Conservation (phyloP, 2,113 vertebrate genomes). For the Apaloderma vittatum region DNA sequence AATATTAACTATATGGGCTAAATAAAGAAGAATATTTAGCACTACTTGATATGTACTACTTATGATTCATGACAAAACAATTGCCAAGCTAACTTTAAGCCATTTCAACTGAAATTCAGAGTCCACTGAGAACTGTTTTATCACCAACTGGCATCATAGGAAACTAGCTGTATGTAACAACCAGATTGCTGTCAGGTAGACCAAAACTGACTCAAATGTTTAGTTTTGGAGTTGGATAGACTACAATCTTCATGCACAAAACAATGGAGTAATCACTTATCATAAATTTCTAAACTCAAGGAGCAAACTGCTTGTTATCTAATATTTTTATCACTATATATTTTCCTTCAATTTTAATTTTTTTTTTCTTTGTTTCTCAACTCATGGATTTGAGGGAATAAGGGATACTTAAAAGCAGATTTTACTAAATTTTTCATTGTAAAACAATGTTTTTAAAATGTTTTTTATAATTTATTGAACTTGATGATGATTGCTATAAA, state of each 20-base stretch:
- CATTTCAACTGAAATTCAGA: background rate
- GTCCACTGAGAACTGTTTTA: background rate
- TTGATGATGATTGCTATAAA: background rate
- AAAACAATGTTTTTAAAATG: background rate
- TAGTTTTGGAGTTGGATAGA: background rate
- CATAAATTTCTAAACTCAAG: background rate
- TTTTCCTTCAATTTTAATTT: fast-evolving
- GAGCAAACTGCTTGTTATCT: background rate
- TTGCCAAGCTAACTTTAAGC: background rate
- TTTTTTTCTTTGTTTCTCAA: background rate
- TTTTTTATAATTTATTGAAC: background rate
- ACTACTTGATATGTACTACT: background rate
- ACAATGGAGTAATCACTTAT: background rate
- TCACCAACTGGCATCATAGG: background rate
- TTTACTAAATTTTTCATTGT: background rate
- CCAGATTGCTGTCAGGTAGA: background rate
- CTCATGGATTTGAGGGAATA: background rate
- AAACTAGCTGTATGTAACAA: background rate
- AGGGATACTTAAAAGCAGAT: background rate
- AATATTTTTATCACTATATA: background rate
- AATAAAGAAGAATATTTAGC: background rate
- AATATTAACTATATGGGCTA: background rate
- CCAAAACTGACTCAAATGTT: background rate
- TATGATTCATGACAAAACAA: background rate
- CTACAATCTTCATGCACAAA: background rate